Evolutionary conservation across 2,888 invertebrate species (phyloP).

Genomic region (Torymus auratus): DNA sequence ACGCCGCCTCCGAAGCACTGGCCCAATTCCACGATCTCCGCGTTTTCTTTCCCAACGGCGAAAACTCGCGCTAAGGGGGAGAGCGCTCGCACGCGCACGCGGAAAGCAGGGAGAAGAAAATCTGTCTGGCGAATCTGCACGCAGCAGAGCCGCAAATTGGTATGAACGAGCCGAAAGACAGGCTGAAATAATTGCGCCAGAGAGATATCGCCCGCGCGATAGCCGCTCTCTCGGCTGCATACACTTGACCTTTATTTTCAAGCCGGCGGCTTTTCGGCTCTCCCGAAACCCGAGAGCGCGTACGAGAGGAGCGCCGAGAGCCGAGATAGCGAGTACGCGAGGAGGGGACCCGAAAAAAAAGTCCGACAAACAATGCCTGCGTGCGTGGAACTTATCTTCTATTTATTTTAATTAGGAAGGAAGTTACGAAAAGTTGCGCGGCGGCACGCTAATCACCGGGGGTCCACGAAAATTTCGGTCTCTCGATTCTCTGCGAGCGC

Average conservation of each 20-base stretch:
- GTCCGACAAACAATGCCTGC: slow-evolving; percentile 68
- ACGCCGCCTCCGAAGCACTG: background rate
- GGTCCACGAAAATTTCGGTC: slow-evolving; percentile 59
- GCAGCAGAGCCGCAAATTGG: slow-evolving; percentile 60
- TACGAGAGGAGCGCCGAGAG: background rate
- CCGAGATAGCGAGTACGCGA: background rate
- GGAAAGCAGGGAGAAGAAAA: background rate
- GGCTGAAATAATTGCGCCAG: slow-evolving; percentile 49
- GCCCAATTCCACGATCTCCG: slow-evolving; percentile 2
- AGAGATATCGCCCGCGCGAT: background rate
- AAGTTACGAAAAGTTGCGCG: slow-evolving; percentile 70
- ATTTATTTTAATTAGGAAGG: slow-evolving; percentile 73
- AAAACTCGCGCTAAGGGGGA: background rate
- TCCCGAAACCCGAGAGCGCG: background rate
- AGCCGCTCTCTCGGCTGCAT: slow-evolving; percentile 61
- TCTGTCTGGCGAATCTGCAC: slow-evolving; percentile 35
- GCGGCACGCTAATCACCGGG: slow-evolving; percentile 50
- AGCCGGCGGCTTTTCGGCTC: slow-evolving; percentile 59
- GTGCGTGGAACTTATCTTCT: slow-evolving; percentile 69
- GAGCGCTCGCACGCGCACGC: slow-evolving; percentile 1
- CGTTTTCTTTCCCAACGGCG: slow-evolving; percentile 30
- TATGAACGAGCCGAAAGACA: slow-evolving; percentile 36
- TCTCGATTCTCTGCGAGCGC: background rate
- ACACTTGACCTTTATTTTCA: slow-evolving; percentile 74
- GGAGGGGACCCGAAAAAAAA: slow-evolving; percentile 57